Percentiles rank a stretch among this genome's conserved stretches.
These are phyloP conservation scores for Mycteria americana DNA, from an alignment of 2,797 vertebrate species.

Conservation along the genomic window DNA sequence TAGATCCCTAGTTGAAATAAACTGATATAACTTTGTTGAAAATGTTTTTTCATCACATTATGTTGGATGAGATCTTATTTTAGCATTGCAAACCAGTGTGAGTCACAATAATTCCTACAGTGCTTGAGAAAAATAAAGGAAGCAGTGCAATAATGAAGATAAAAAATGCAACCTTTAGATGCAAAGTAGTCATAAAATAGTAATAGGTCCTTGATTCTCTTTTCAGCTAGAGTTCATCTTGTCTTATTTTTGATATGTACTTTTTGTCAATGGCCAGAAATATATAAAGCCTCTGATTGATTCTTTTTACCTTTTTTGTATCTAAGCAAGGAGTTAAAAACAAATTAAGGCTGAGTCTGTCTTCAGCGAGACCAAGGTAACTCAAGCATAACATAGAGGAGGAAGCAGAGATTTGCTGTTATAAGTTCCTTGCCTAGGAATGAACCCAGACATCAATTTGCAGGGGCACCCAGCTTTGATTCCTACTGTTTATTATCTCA, in stretches of 20 bases:
- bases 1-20: not conserved
- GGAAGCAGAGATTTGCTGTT: not conserved
- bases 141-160: not conserved
- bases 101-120: not conserved
- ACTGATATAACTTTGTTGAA: not conserved
- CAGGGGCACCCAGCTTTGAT: not conserved
- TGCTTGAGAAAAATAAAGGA: not conserved
- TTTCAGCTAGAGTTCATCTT: not conserved
- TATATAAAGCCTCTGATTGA: not conserved
- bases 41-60: not conserved
- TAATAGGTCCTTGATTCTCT: not conserved
- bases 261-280: not conserved
- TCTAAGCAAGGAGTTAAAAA: not conserved
- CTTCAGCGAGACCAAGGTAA: not conserved
- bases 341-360: not conserved
- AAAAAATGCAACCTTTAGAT: not conserved
- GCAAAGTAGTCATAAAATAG: not conserved
- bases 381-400: not conserved
- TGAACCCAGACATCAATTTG: not conserved
- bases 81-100: not conserved
- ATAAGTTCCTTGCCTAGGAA: not conserved
- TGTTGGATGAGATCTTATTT: not conserved
- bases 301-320: not conserved
- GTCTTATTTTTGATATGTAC: not conserved
- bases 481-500: not conserved